phyloP scores from a whole-genome alignment of 2,888 invertebrate genomes.

The Dastarcus helophoroides region DNA sequence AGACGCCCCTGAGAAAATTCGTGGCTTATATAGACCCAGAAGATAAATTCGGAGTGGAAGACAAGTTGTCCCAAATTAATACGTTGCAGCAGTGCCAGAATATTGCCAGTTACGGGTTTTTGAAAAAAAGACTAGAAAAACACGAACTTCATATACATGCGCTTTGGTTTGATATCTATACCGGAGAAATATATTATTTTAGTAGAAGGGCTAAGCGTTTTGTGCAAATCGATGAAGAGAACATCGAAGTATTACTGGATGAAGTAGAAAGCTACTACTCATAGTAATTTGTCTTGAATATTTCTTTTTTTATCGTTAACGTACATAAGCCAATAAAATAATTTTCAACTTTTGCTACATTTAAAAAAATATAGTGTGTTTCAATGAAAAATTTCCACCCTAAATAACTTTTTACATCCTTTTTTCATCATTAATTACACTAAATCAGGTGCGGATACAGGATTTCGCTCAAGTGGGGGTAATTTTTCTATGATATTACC shows the following conservation, averaged over 20 bases:
- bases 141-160: conserved; percentile 85
- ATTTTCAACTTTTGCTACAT: too few species aligned
- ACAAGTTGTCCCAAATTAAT: conserved; percentile 91
- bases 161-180: conserved; percentile 96
- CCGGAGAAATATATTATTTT: conserved; percentile 91
- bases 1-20: conserved; percentile 78
- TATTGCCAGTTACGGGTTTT: conserved; percentile 83
- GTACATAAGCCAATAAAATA: too few species aligned
- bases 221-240: conserved; percentile 74
- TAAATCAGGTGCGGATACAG: too few species aligned
- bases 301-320: too few species aligned
- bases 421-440: too few species aligned
- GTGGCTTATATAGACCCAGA: conserved; percentile 92
- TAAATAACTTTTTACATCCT: too few species aligned
- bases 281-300: too few species aligned
- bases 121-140: conserved; percentile 67
- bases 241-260: conserved; percentile 57
- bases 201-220: conserved; percentile 78
- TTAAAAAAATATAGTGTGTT: too few species aligned
- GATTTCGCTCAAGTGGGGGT: too few species aligned
- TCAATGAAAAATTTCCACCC: too few species aligned
- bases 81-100: conserved; percentile 87
- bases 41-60: conserved; percentile 74
- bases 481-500: too few species aligned
- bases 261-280: conserved; percentile 76